Evolutionary conservation across 2,113 vertebrate species (phyloP).

Genomic region (Hypomesus transpacificus): DNA sequence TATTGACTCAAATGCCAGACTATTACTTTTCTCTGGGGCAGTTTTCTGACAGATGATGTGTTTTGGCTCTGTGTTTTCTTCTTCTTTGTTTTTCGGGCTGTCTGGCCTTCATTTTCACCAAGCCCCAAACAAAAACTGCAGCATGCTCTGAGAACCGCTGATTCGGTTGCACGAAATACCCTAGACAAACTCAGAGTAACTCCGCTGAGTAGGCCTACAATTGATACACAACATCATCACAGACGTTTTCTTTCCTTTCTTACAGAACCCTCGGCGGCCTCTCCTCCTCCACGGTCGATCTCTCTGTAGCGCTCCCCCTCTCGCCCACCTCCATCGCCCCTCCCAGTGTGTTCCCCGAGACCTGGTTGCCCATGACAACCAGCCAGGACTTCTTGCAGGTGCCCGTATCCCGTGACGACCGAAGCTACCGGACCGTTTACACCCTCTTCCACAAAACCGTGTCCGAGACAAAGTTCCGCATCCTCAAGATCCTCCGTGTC

Average conservation of each 20-base stretch:
- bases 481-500: slow-evolving; percentile 92
- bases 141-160: not conserved
- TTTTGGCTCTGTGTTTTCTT: not conserved
- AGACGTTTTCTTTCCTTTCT: not conserved
- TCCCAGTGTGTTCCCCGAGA: slow-evolving; percentile 90
- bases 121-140: not conserved
- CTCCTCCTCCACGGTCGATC: slow-evolving; percentile 64
- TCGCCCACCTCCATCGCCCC: slow-evolving; percentile 77
- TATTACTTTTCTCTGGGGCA: slow-evolving; percentile 37
- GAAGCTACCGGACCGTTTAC: slow-evolving; percentile 96
- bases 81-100: too few species aligned
- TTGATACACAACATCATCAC: too few species aligned
- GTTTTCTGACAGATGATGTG: slow-evolving; percentile 40
- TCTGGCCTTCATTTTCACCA: not conserved
- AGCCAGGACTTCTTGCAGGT: slow-evolving; percentile 97
- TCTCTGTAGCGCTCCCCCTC: slow-evolving; percentile 57
- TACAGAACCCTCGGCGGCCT: slow-evolving; percentile 83
- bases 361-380: slow-evolving; percentile 90
- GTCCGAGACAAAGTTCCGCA: slow-evolving; percentile 94
- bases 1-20: slow-evolving; percentile 53
- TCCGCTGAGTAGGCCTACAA: not conserved
- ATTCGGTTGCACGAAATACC: not conserved
- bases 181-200: not conserved
- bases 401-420: slow-evolving; percentile 91
- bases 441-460: slow-evolving; percentile 99